Base-by-base conservation (phyloP, 2,888 invertebrate species). In the Dimorphilus gyrociliatus region DNA sequence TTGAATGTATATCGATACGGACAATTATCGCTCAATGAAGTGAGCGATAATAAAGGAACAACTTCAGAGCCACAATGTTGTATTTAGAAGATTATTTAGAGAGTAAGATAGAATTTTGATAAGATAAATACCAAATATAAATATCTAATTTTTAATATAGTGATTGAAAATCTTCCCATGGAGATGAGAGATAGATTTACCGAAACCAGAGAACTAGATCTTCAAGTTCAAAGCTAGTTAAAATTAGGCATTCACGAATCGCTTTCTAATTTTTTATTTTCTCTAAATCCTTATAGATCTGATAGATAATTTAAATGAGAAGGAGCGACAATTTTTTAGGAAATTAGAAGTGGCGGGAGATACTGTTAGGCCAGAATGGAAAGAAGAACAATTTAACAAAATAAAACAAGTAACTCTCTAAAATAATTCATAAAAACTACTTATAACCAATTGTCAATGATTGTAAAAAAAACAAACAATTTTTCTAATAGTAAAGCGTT, bases 31-130 rank as follows among this genome's bases (percentile, higher is more conserved):
- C n/a, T n/a, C n/a, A n/a, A n/a, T n/a, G n/a, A n/a, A n/a, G n/a
- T n/a, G n/a, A n/a, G n/a, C n/a, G n/a, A n/a, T n/a, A n/a, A n/a
- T n/a, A n/a, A n/a, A n/a, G n/a, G n/a, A n/a, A n/a, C n/a, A n/a
- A n/a, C n/a, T n/a, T n/a, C n/a, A n/a, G 3, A 15, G 15, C 17
- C 37, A 76, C 65, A 64, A 92, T 92, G 90, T 69, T 92, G 68
- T 92, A 90, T 67, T 72, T 92, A 48, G 92, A 92, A 67, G 94
- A 94, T 73, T 94, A 90, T 70, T 71, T 92, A 49, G 92, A 94
- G 74, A 86, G 88, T 88, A 73, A 75, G 84, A 16, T 8, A 29
- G 10, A 8, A 12, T n/a, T n/a, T n/a, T n/a, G n/a, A n/a, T n/a
- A n/a, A n/a, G n/a, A n/a, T n/a, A n/a, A n/a, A n/a, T n/a, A n/a